Evolutionary conservation across 2,797 vertebrate species (phyloP).

Genomic region (Phoeniculus purpureus): DNA sequence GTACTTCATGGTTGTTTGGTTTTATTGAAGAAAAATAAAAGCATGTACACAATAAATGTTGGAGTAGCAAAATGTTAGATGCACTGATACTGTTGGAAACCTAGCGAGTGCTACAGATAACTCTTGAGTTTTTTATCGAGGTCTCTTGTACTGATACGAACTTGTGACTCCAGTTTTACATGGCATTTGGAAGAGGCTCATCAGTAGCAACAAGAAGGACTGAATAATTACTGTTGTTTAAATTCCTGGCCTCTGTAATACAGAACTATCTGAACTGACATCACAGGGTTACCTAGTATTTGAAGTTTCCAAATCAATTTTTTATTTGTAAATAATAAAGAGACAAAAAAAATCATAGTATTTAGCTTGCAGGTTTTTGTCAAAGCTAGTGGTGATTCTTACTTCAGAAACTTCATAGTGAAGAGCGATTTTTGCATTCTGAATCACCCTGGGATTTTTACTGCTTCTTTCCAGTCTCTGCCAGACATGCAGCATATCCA

Average conservation of each 20-base stretch:
- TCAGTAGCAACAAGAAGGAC: background rate
- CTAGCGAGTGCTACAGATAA: background rate
- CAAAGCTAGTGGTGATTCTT: background rate
- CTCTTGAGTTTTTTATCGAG: background rate
- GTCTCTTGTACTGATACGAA: background rate
- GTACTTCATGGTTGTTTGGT: background rate
- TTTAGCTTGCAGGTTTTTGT: background rate
- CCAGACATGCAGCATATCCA: slow-evolving; percentile 95
- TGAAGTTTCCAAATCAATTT: background rate
- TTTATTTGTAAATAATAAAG: background rate
- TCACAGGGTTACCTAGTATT: background rate
- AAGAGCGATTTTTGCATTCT: background rate
- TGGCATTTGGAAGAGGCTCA: background rate
- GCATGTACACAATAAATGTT: background rate
- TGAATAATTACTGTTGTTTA: background rate
- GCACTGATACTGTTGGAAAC: background rate
- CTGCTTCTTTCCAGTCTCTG: slow-evolving; percentile 83
- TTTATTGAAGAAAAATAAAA: background rate
- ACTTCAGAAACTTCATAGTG: background rate
- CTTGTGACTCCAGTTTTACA: background rate
- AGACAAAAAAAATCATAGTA: background rate
- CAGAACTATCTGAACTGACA: background rate
- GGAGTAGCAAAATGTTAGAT: background rate
- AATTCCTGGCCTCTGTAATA: background rate
- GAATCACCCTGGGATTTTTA: background rate